A percentile compares a stretch with the other conserved stretches of the same genome.
Conservation (phyloP, 2,888 invertebrate species). For the Drosophila lutescens region DNA sequence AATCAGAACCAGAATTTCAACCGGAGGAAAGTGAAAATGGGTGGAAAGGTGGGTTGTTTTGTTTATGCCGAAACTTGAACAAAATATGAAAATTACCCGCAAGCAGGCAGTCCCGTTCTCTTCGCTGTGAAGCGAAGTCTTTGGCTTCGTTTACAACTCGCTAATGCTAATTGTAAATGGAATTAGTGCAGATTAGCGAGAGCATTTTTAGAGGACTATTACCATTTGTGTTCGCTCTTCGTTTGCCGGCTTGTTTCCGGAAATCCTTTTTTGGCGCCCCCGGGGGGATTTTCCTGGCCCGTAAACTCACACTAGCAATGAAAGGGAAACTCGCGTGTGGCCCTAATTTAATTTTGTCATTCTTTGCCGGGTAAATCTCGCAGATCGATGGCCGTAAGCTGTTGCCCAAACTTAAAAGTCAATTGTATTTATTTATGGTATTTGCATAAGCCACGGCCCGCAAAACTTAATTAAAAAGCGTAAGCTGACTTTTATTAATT, state of each 20-base stretch:
- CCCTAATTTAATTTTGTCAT: constrained; percentile 31
- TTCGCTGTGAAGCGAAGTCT: constrained; percentile 21
- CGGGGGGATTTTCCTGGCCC: constrained; percentile 8
- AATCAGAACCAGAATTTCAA: constrained; percentile 11
- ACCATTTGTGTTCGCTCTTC: constrained; percentile 50
- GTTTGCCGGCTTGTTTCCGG: constrained; percentile 53
- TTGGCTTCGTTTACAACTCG: constrained; percentile 63
- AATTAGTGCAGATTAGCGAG: constrained; percentile 74
- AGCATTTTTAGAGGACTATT: constrained; percentile 50
- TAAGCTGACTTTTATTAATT: constrained; percentile 66
- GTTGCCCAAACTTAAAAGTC: constrained; percentile 48
- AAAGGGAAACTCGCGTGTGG: constrained; percentile 12
- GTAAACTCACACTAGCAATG: not conserved
- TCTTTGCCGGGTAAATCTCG: too few species aligned
- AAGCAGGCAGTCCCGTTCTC: constrained; percentile 26
- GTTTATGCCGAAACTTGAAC: constrained; percentile 62
- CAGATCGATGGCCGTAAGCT: constrained; percentile 30
- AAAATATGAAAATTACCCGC: constrained; percentile 71
- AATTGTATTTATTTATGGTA: constrained; percentile 61
- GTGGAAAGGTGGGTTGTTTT: constrained; percentile 50
- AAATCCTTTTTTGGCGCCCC: constrained; percentile 40
- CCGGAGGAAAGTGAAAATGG: not conserved
- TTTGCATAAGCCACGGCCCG: constrained; percentile 50
- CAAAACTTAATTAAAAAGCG: constrained; percentile 66
- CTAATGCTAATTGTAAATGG: constrained; percentile 78